Evolutionary conservation across 2,888 invertebrate species (phyloP), one percentile per base, ranked within the genome.

Genomic region (Eupeodes latifasciatus): DNA sequence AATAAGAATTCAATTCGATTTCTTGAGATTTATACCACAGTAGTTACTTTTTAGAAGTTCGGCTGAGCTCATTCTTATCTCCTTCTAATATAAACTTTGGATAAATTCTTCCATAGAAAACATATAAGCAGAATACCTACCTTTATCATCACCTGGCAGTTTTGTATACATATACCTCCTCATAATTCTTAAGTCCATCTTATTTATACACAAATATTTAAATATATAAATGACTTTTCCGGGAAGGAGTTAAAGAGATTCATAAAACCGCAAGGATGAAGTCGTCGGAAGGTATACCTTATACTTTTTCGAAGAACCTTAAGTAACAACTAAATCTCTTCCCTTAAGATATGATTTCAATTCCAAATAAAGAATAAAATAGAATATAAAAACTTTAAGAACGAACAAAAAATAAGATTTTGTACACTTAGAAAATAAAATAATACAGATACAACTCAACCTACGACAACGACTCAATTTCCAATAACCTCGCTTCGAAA

Each of bases 401-500:
- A 44, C 64, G 44, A 11, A 64, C 40, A 6, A 64, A 64, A 19
- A 10, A 44, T 64, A 40, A 40, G 40, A 40, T 40, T 40, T 40
- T 44, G 5, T 64, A 16, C 16, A 64, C 44, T 44, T 12, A 34
- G 14, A 34, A 59, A 34, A 59, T 34, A 59, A 14, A 40, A 40
- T 40, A 40, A 40, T 40, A 27, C 27, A 27, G 27, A 40, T 40
- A 7, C 16, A 40, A 16, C 11, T 62, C 16, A 62, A 44, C 40
- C 62, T 19, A 0, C 11, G 36, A 40, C 44, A 27, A 64, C 16
- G 11, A 62, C 59, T 59, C 59, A 59, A 16, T 51, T 7, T 34
- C 34, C 14, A 59, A 59, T 59, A 59, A 59, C 59, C 59, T 59
- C 59, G n/a, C n/a, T 59, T 14, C 34, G 6, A 40, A 40, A 40